These are phyloP conservation scores for Parasteatoda lunata DNA, from an alignment of 2,888 invertebrate species.

Conservation along the genomic window DNA sequence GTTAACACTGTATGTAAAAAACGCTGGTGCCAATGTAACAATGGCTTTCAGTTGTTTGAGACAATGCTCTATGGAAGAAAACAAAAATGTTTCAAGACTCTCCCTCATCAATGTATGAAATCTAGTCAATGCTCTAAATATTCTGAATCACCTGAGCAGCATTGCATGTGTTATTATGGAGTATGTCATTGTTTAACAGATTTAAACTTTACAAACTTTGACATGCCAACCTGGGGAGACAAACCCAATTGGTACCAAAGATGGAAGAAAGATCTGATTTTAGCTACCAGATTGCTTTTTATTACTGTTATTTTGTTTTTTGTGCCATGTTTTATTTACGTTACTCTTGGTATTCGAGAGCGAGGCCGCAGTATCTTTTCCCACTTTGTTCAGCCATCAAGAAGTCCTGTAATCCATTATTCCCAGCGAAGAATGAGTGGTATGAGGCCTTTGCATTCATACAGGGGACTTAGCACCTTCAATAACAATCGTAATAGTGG, in stretches of 20 bases:
- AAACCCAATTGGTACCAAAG: slow-evolving; percentile 56
- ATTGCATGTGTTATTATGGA: slow-evolving; percentile 56
- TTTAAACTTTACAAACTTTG: slow-evolving; percentile 46
- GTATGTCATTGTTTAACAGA: slow-evolving; percentile 57
- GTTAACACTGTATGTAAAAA: slow-evolving; percentile 55
- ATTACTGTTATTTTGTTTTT: slow-evolving; percentile 64
- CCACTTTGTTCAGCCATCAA: slow-evolving; percentile 53
- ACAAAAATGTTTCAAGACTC: slow-evolving; percentile 60
- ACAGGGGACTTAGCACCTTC: slow-evolving; percentile 25
- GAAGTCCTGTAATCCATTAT: slow-evolving; percentile 45
- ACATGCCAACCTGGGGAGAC: slow-evolving; percentile 47
- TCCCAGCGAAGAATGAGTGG: slow-evolving; percentile 30
- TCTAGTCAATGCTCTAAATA: slow-evolving; percentile 48
- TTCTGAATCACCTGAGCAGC: slow-evolving; percentile 33
- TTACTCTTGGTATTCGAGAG: slow-evolving; percentile 54
- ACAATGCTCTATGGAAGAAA: slow-evolving; percentile 55
- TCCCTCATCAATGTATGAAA: slow-evolving; percentile 24
- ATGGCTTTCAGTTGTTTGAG: slow-evolving; percentile 55
- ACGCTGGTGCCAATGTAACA: slow-evolving; percentile 57
- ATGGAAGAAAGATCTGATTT: slow-evolving; percentile 62
- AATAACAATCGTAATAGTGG: background rate
- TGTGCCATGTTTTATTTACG: slow-evolving; percentile 63
- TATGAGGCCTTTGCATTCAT: slow-evolving; percentile 36
- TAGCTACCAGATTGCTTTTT: slow-evolving; percentile 54
- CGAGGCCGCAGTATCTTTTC: slow-evolving; percentile 52